Percentiles rank a stretch among this genome's conserved stretches.
These are phyloP conservation scores for Bugulina stolonifera DNA, from an alignment of 2,888 invertebrate genomes.

Conservation along the genomic window DNA sequence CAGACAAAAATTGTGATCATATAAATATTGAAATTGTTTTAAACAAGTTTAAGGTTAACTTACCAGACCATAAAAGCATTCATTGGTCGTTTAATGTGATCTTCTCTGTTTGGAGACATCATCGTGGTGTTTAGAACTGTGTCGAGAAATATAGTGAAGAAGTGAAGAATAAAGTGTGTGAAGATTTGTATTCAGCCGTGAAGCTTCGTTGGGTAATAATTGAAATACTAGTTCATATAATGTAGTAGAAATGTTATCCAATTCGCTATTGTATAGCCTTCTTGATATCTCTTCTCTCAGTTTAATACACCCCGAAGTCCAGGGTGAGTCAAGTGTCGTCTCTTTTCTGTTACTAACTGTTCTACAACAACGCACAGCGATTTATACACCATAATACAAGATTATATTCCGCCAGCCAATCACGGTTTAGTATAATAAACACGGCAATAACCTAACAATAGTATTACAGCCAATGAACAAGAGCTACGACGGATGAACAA, in stretches of 20 bases:
- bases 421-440: background rate
- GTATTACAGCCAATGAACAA: no score
- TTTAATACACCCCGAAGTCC: constrained; percentile 13
- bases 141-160: background rate
- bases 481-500: no score
- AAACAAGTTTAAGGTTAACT: background rate
- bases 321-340: background rate
- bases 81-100: constrained; percentile 94
- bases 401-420: background rate
- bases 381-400: background rate
- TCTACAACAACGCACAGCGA: background rate
- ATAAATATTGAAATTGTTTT: no score
- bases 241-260: background rate
- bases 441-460: no score
- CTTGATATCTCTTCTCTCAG: no score
- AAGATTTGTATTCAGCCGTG: constrained; percentile 14
- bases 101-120: constrained; percentile 36
- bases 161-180: background rate
- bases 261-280: no score
- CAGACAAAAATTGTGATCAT: no score
- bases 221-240: constrained; percentile 6
- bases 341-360: background rate
- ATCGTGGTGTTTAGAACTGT: background rate
- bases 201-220: constrained; percentile 2
- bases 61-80: constrained; percentile 98